A percentile compares a stretch with the other conserved stretches of the same genome.
These are phyloP conservation scores for Drymodes brunneopygia DNA, from an alignment of 2,113 vertebrate genomes.

Conservation along the genomic window DNA sequence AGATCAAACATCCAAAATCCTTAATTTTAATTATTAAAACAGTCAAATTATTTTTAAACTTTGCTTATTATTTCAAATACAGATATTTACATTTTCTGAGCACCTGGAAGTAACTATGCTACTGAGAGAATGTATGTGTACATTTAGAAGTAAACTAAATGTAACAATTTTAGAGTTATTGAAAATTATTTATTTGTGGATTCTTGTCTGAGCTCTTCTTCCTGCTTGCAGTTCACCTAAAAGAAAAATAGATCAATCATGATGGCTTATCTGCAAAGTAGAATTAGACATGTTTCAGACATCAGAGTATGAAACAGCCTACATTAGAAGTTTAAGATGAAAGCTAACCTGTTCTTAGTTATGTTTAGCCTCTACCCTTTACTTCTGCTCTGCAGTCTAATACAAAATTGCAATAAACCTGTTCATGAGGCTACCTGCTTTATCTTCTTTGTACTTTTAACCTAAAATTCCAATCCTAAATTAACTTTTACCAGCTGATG, in stretches of 20 bases:
- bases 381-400: background rate
- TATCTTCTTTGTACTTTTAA: background rate
- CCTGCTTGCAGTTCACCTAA: background rate
- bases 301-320: background rate
- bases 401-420: background rate
- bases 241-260: background rate
- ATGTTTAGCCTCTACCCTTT: background rate
- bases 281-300: background rate
- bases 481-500: background rate
- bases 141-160: background rate
- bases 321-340: background rate
- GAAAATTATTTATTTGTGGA: background rate
- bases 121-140: background rate
- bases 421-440: background rate
- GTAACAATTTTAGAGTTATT: background rate
- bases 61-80: background rate
- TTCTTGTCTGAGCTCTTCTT: background rate
- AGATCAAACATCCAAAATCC: background rate
- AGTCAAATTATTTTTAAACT: background rate
- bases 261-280: background rate
- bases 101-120: background rate
- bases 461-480: constrained; percentile 7
- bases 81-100: background rate
- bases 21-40: background rate
- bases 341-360: background rate